phyloP scores from a whole-genome alignment of 2,888 invertebrate species.

The Allolobophora icterica region DNA sequence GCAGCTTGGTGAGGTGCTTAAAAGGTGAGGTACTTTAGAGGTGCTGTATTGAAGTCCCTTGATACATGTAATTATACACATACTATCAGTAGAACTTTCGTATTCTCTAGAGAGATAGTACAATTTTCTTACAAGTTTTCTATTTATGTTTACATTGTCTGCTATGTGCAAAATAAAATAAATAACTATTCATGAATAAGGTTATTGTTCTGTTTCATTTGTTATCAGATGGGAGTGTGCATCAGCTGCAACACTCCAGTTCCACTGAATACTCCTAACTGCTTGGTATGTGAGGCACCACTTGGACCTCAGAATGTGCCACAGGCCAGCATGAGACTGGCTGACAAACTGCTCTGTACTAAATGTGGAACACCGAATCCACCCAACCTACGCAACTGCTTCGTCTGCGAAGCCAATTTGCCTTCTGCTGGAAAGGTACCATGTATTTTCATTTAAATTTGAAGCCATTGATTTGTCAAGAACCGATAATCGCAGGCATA shows the following conservation, averaged over 20 bases:
- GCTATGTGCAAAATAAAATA: no score
- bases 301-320: constrained; percentile 59
- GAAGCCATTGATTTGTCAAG: not conserved
- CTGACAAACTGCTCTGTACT: constrained; percentile 52
- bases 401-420: constrained; percentile 54
- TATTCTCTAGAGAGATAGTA: no score
- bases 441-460: not conserved
- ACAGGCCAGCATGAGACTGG: constrained; percentile 51
- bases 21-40: no score
- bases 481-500: not conserved
- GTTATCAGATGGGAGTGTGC: constrained; percentile 61
- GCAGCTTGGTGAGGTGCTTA: no score
- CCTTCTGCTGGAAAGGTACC: constrained; percentile 41
- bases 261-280: constrained; percentile 61
- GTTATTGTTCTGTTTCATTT: no score
- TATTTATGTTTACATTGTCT: no score
- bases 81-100: no score
- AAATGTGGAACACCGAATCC: constrained; percentile 59
- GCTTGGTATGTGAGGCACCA: constrained; percentile 64
- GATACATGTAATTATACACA: no score
- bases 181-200: no score
- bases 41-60: no score
- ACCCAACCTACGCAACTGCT: constrained; percentile 51
- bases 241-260: constrained; percentile 62
- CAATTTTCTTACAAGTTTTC: no score